Percentiles rank a stretch among this genome's conserved stretches.
These are phyloP conservation scores for Camponotus fellah DNA, from an alignment of 2,888 invertebrate species.

Conservation along the genomic window DNA sequence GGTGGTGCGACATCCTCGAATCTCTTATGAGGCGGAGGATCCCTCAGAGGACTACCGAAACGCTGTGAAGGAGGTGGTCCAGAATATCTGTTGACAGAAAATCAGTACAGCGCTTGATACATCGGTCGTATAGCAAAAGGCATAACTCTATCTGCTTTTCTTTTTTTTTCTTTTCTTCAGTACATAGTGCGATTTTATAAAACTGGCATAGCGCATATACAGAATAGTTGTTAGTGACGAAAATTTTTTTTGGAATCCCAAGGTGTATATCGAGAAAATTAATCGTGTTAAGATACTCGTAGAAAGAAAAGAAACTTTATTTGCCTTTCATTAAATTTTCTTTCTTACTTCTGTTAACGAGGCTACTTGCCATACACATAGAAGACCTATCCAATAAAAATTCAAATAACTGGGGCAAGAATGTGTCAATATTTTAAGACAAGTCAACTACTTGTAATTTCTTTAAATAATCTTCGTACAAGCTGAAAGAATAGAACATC, in stretches of 20 bases:
- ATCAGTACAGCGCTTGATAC: conserved; percentile 61
- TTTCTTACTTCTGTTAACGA: conserved; percentile 11
- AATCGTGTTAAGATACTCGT: conserved; percentile 21
- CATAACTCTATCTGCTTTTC: not conserved
- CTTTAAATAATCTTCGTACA: conserved; percentile 50
- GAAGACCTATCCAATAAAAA: conserved; percentile 36
- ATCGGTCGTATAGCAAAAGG: conserved; percentile 13
- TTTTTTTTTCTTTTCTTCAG: not conserved
- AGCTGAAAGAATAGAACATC: conserved; percentile 67
- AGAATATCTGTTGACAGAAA: conserved; percentile 83
- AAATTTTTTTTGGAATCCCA: not conserved
- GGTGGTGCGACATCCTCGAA: conserved; percentile 85
- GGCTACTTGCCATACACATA: not conserved
- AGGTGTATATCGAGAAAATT: conserved; percentile 25
- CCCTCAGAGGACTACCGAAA: conserved; percentile 78
- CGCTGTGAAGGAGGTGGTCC: conserved; percentile 78
- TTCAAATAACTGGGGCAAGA: conserved; percentile 21
- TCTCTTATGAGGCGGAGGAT: conserved; percentile 79
- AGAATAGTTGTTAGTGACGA: conserved; percentile 39
- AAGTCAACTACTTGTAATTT: conserved; percentile 3
- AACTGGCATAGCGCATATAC: not conserved
- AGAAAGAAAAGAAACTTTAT: not conserved
- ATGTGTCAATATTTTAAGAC: not conserved
- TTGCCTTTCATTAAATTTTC: conserved; percentile 19
- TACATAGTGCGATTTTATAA: conserved; percentile 9